A percentile compares a stretch with the other conserved stretches of the same genome.
Evolutionary conservation across 2,797 vertebrate genomes (phyloP).

Genomic region (Arctocebus calabarensis): DNA sequence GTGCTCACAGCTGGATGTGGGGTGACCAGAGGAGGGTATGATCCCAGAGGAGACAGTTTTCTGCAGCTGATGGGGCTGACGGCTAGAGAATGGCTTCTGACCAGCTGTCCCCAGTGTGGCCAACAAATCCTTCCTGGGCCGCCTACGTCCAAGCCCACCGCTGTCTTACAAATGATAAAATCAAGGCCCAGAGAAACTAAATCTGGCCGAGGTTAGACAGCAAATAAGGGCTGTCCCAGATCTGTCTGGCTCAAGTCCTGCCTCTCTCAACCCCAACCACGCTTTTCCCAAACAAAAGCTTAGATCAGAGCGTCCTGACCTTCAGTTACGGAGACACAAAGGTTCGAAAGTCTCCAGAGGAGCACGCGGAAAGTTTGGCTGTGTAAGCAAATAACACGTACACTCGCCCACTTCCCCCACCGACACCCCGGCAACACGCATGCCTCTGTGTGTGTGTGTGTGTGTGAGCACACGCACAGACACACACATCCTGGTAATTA

Average conservation of each 20-base stretch:
- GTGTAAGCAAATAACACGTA: slow-evolving; percentile 40
- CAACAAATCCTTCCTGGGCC: background rate
- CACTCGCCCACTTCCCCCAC: background rate
- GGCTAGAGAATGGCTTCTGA: background rate
- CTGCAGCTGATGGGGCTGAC: background rate
- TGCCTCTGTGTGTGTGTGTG: too few relatives aligned
- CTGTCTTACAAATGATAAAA: slow-evolving; percentile 27
- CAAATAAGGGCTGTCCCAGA: background rate
- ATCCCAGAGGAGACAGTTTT: background rate
- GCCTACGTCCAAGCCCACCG: background rate
- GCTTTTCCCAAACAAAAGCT: slow-evolving; percentile 67
- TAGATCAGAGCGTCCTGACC: slow-evolving; percentile 69
- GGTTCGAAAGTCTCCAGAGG: slow-evolving; percentile 61
- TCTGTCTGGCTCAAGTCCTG: background rate
- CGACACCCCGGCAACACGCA: background rate
- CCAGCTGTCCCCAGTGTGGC: background rate
- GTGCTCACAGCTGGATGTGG: background rate
- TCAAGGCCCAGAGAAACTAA: slow-evolving; percentile 53
- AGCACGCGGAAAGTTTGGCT: slow-evolving; percentile 45
- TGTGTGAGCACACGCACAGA: accelerated
- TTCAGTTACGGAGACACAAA: slow-evolving; percentile 61
- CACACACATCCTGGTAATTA: background rate
- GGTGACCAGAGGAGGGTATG: background rate
- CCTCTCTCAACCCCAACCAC: background rate
- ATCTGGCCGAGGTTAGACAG: background rate